A percentile compares a stretch with the other conserved stretches of the same genome.
Conservation (phyloP, 2,113 vertebrate genomes). For the Channa maculata region DNA sequence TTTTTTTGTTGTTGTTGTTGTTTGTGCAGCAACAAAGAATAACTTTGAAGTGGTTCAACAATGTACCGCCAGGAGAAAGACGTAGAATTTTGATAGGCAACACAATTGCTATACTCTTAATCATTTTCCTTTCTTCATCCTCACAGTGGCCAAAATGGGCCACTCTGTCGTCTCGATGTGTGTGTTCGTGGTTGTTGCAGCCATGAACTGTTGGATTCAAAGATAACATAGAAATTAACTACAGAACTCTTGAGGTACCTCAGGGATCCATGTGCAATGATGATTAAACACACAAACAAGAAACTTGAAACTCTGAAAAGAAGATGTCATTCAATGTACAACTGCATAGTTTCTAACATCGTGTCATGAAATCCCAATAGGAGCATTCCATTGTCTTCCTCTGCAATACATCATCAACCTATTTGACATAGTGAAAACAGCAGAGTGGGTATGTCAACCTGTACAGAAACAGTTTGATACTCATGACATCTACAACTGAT, state of each 20-base stretch:
- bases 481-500: constrained; percentile 45
- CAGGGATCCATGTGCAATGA: constrained; percentile 7
- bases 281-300: not conserved
- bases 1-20: constrained; percentile 16
- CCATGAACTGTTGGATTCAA: not conserved
- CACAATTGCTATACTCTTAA: constrained; percentile 16
- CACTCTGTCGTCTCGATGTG: constrained; percentile 49
- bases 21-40: constrained; percentile 46
- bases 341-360: constrained; percentile 17
- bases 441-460: constrained; percentile 32
- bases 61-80: constrained; percentile 15
- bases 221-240: constrained; percentile 4
- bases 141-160: constrained; percentile 20
- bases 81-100: constrained; percentile 25
- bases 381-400: constrained; percentile 31
- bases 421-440: constrained; percentile 43
- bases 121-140: constrained; percentile 20
- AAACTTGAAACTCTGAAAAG: not conserved
- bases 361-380: constrained; percentile 34
- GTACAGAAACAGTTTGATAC: constrained; percentile 26
- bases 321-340: constrained; percentile 25
- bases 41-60: constrained; percentile 49
- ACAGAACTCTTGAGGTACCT: not conserved
- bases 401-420: constrained; percentile 31
- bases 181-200: not conserved